Conservation (phyloP, 2,797 vertebrate species). For the Sphenodon punctatus region DNA sequence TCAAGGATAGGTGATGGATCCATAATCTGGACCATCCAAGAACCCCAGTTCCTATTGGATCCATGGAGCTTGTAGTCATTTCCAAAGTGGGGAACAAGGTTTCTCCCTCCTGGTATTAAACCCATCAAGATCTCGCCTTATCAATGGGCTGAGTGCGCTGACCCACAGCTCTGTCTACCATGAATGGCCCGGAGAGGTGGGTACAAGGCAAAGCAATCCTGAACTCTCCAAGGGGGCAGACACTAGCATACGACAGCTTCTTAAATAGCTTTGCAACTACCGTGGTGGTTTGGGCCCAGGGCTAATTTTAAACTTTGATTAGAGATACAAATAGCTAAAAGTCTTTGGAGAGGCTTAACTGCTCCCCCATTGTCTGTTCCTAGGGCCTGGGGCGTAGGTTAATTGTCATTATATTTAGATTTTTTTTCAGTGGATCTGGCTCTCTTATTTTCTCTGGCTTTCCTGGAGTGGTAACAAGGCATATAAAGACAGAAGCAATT, state of each 20-base stretch:
- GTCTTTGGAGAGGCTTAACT: background rate
- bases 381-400: background rate
- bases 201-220: background rate
- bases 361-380: background rate
- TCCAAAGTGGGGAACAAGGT: too few relatives aligned
- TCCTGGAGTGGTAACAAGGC: background rate
- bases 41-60: too few relatives aligned
- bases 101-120: too few relatives aligned
- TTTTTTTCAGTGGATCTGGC: background rate
- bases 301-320: background rate
- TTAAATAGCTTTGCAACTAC: background rate
- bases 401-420: background rate
- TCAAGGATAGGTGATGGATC: too few relatives aligned
- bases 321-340: background rate
- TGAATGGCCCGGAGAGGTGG: background rate
- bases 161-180: background rate
- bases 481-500: constrained; percentile 11
- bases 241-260: background rate
- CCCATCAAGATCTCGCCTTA: too few relatives aligned
- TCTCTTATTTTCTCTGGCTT: background rate
- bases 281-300: background rate
- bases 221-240: background rate
- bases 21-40: too few relatives aligned
- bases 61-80: too few relatives aligned
- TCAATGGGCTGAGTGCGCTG: accelerated